These are phyloP conservation scores for Brachyptera risi DNA, from an alignment of 2,888 invertebrate species.

Conservation along the genomic window DNA sequence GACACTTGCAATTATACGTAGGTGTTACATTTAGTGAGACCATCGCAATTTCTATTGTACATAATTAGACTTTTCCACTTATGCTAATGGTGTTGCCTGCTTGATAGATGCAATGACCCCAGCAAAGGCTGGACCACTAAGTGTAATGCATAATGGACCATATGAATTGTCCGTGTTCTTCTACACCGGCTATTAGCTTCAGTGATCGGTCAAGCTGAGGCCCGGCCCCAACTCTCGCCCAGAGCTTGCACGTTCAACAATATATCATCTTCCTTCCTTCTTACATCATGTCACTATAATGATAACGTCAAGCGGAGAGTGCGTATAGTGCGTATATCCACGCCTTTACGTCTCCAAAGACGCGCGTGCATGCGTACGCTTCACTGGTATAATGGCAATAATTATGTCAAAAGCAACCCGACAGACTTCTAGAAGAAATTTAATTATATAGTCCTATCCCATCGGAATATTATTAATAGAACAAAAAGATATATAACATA, in stretches of 20 bases:
- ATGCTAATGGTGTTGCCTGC: too few relatives aligned
- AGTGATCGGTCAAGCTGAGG: slow-evolving; percentile 11
- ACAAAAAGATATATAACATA: background rate
- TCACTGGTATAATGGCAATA: background rate
- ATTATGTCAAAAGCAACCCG: background rate
- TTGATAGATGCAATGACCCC: too few relatives aligned
- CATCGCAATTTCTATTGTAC: too few relatives aligned
- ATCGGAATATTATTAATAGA: background rate
- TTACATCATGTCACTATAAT: slow-evolving; percentile 5
- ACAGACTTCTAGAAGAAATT: background rate
- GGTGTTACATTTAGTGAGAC: too few relatives aligned
- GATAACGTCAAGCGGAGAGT: too few relatives aligned
- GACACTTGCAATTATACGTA: too few relatives aligned
- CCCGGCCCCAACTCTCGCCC: slow-evolving; percentile 15
- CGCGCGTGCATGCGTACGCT: background rate
- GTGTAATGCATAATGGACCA: slow-evolving; percentile 12
- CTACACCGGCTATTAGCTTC: background rate
- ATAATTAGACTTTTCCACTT: too few relatives aligned
- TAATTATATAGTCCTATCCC: too few relatives aligned
- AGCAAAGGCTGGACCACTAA: too few relatives aligned
- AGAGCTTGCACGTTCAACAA: slow-evolving; percentile 7
- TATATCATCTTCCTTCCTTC: slow-evolving; percentile 8
- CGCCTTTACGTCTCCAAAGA: background rate
- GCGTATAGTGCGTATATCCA: background rate
- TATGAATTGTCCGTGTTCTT: background rate